These are phyloP conservation scores for Planiliza haematocheilus DNA, from an alignment of 2,113 vertebrate species.

Conservation along the genomic window DNA sequence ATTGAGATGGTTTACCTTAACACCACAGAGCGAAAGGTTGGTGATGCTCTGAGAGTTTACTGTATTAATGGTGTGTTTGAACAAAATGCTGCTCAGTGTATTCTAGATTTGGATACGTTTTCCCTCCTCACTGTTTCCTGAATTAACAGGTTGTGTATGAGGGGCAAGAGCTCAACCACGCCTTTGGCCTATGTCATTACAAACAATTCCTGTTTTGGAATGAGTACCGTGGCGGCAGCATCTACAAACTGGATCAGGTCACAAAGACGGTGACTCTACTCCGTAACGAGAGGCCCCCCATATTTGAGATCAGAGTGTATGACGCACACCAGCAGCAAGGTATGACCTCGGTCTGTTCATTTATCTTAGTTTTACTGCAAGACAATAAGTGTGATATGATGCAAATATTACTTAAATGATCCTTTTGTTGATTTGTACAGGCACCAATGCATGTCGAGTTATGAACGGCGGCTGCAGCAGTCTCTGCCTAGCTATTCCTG, in stretches of 20 bases:
- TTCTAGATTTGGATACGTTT: neutral
- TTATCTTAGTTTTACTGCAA: neutral
- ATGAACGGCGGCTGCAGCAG: conserved; percentile 97
- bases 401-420: neutral
- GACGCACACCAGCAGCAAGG: conserved; percentile 98
- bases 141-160: conserved; percentile 90
- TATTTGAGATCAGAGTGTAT: conserved; percentile 98
- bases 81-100: neutral
- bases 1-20: conserved; percentile 96
- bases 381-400: neutral
- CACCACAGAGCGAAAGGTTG: conserved; percentile 90
- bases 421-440: conserved; percentile 59
- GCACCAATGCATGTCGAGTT: conserved; percentile 91
- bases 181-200: conserved; percentile 96
- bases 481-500: conserved; percentile 91
- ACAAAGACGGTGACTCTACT: conserved; percentile 90
- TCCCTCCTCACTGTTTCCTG: neutral
- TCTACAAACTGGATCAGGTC: conserved; percentile 91
- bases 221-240: conserved; percentile 94
- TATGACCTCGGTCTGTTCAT: conserved; percentile 38
- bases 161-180: conserved; percentile 92
- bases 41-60: conserved; percentile 25
- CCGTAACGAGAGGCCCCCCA: conserved; percentile 93
- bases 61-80: neutral
- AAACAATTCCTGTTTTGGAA: conserved; percentile 96